Base-by-base conservation (phyloP, 2,797 vertebrate genomes). In the Sparus aurata region DNA sequence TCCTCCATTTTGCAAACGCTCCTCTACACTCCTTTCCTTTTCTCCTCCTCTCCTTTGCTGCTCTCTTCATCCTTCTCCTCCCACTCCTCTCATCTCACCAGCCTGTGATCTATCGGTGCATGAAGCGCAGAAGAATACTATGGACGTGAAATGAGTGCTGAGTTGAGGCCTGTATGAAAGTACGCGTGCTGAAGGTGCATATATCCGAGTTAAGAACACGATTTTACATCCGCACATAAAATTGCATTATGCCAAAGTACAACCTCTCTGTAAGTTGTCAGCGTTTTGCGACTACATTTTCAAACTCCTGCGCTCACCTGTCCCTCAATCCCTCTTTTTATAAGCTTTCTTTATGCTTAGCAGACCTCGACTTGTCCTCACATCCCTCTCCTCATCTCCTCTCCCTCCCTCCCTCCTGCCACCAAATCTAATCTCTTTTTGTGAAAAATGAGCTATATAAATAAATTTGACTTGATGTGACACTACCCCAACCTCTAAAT, bases 61-160 rank as follows among this genome's bases (percentile, higher is more conserved):
- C 72, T 75, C 71, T 76, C 55, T 20, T 81, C 84, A 66, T 73
- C 34, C 68, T 73, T 83, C 81, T 77, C 79, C 70, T 83, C 77
- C 87, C 60, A 73, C 64, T 68, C 74, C 76, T 86, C 85, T 85
- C 87, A 79, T 83, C 89, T 80, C 75, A 67, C 68, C 69, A 82
- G 74, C 73, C 82, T 90, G 90, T 91, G 87, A 91, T 92, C 78
- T 87, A 76, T 49, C 55, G 80, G 73, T 83, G 87, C 85, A 89
- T 86, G 80, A 88, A 84, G 80, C 38, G 41, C 59, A 79, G 53
- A 87, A 80, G 76, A 86, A 91, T 77, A 69, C 67, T 60, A 68
- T 58, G 57, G 82, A 90, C 59, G 80, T 89, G 91, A 83, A 91
- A 89, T 71, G 79, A 71, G 78, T 81, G 77, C 75, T 74, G 79